phyloP scores from a whole-genome alignment of 2,113 vertebrate genomes.

The Girardinichthys multiradiatus region DNA sequence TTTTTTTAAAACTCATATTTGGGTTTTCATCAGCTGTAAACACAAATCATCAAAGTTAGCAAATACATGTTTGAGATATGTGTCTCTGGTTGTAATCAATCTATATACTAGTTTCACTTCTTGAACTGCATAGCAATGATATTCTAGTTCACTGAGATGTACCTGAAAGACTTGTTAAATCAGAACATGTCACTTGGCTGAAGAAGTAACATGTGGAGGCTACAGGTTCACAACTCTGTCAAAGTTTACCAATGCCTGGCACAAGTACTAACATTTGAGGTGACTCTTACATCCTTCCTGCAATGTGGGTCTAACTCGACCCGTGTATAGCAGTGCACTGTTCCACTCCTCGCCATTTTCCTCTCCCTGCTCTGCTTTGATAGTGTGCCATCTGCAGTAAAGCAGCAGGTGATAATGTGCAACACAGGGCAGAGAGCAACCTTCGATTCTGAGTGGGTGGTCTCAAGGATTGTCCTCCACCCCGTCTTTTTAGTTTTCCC shows the following conservation, averaged over 20 bases:
- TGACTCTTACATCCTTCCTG: background rate
- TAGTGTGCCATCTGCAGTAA: constrained; percentile 66
- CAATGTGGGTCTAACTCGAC: background rate
- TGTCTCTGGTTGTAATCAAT: too few relatives aligned
- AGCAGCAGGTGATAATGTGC: constrained; percentile 64
- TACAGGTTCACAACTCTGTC: background rate
- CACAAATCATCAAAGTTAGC: too few relatives aligned
- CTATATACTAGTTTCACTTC: too few relatives aligned
- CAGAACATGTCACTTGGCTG: too few relatives aligned
- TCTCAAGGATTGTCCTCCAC: constrained; percentile 47
- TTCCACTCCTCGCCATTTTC: background rate
- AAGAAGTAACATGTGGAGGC: background rate
- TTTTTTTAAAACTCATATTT: too few relatives aligned
- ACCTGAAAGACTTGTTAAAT: too few relatives aligned
- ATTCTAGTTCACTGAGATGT: too few relatives aligned
- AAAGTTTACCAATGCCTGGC: background rate
- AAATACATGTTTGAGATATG: too few relatives aligned
- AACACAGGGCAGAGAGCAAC: constrained; percentile 42
- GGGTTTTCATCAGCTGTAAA: too few relatives aligned
- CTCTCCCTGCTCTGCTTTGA: constrained; percentile 42
- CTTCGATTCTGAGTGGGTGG: constrained; percentile 67
- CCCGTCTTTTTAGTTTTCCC: constrained; percentile 3
- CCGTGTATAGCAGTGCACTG: background rate
- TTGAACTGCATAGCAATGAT: too few relatives aligned
- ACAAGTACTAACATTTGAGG: background rate